A percentile compares a stretch with the other conserved stretches of the same genome.
Conservation (phyloP, 2,797 vertebrate genomes). For the Rhinophrynus dorsalis region DNA sequence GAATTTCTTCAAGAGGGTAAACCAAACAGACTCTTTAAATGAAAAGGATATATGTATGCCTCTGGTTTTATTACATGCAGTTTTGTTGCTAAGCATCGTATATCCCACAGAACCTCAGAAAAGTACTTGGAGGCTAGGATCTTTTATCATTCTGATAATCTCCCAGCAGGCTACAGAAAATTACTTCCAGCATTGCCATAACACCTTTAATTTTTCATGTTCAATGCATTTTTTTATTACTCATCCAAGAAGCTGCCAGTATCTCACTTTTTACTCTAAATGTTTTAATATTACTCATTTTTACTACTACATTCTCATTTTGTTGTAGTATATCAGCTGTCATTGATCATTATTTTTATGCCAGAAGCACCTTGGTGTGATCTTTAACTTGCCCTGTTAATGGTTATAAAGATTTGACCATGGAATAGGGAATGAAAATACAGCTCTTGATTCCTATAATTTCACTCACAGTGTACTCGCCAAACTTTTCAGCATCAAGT, state of each 20-base stretch:
- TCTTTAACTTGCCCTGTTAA: slow-evolving; percentile 39
- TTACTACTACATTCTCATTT: slow-evolving; percentile 49
- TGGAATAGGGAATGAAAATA: background rate
- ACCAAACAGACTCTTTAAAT: slow-evolving; percentile 66
- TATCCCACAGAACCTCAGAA: slow-evolving; percentile 60
- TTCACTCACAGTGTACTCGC: background rate
- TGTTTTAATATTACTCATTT: slow-evolving; percentile 62
- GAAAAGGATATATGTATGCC: slow-evolving; percentile 63
- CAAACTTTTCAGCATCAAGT: background rate
- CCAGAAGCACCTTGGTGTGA: slow-evolving; percentile 44
- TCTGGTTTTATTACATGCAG: slow-evolving; percentile 69
- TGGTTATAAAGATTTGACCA: slow-evolving; percentile 7
- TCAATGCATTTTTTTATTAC: slow-evolving; percentile 65
- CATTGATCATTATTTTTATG: slow-evolving; percentile 46
- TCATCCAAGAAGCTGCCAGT: slow-evolving; percentile 55
- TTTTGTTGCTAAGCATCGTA: slow-evolving; percentile 61
- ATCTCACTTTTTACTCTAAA: slow-evolving; percentile 56
- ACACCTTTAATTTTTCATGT: slow-evolving; percentile 69
- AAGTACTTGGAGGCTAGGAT: slow-evolving; percentile 61
- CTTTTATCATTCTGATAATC: slow-evolving; percentile 63
- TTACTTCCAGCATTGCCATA: slow-evolving; percentile 61
- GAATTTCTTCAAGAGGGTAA: slow-evolving; percentile 60
- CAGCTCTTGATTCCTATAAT: background rate
- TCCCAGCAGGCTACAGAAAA: slow-evolving; percentile 61
- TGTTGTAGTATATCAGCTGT: slow-evolving; percentile 48